A percentile compares a stretch with the other conserved stretches of the same genome.
Evolutionary conservation across 2,888 invertebrate species (phyloP).

Genomic region (Eupeodes latifasciatus): DNA sequence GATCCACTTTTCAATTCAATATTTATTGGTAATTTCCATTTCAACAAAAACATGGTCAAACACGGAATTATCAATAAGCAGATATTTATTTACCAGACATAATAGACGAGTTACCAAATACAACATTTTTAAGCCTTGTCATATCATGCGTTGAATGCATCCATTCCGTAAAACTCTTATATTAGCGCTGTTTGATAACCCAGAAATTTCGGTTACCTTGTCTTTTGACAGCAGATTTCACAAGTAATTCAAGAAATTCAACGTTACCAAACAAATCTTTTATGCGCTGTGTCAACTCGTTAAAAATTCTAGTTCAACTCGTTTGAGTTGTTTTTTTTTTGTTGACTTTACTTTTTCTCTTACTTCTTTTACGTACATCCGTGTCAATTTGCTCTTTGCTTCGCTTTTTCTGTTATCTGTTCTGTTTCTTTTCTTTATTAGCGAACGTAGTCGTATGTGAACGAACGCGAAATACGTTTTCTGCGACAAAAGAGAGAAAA

Average conservation of each 20-base stretch:
- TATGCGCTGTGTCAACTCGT: background rate
- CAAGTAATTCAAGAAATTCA: background rate
- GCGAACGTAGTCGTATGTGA: slow-evolving; percentile 40
- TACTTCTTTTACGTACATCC: slow-evolving; percentile 50
- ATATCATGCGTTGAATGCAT: too few relatives aligned
- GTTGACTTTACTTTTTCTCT: slow-evolving; percentile 19
- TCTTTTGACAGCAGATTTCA: background rate
- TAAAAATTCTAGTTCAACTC: background rate
- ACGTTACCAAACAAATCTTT: background rate
- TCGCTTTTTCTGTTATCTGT: slow-evolving; percentile 32
- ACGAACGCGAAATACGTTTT: slow-evolving; percentile 55
- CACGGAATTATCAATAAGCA: too few relatives aligned
- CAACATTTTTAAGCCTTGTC: too few relatives aligned
- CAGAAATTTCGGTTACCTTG: too few relatives aligned
- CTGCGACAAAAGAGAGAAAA: slow-evolving; percentile 40
- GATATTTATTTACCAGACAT: too few relatives aligned
- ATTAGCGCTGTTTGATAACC: too few relatives aligned
- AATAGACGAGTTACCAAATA: too few relatives aligned
- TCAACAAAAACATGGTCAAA: too few relatives aligned
- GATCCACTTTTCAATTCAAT: too few relatives aligned
- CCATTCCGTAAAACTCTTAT: too few relatives aligned
- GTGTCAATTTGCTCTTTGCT: slow-evolving; percentile 63
- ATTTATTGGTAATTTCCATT: too few relatives aligned
- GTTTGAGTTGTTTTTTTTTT: slow-evolving; percentile 1
- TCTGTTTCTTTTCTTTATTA: slow-evolving; percentile 41